phyloP scores from a whole-genome alignment of 2,888 invertebrate genomes.

The Ochropleura plecta region DNA sequence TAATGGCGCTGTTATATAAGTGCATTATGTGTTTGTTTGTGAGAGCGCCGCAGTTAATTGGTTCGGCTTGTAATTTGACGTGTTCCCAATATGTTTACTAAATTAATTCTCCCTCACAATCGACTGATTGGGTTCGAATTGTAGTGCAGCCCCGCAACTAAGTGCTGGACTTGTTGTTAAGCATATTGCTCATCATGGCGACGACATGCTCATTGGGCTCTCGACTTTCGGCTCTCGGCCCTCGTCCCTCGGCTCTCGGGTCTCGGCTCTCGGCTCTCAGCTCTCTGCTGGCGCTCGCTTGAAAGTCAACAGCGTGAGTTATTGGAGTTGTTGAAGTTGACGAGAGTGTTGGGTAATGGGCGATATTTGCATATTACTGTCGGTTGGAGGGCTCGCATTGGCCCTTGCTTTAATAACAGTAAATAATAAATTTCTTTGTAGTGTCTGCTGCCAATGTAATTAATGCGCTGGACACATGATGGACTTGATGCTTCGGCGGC shows the following conservation, averaged over 20 bases:
- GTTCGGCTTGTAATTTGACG: slow-evolving; percentile 57
- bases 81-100: slow-evolving; percentile 59
- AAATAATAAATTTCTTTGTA: neutral
- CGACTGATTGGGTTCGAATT: slow-evolving; percentile 43
- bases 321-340: slow-evolving; percentile 20
- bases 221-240: too few relatives aligned
- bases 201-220: neutral
- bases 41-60: slow-evolving; percentile 52
- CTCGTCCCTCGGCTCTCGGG: neutral
- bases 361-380: slow-evolving; percentile 42
- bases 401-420: slow-evolving; percentile 1
- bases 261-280: neutral
- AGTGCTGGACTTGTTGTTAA: neutral
- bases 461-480: neutral
- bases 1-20: slow-evolving; percentile 20
- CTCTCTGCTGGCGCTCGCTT: neutral
- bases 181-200: neutral
- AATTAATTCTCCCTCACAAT: slow-evolving; percentile 58
- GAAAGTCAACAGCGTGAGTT: slow-evolving; percentile 26
- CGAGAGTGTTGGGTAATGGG: slow-evolving; percentile 20
- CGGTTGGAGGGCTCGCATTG: slow-evolving; percentile 5
- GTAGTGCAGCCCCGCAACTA: slow-evolving; percentile 8
- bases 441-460: neutral
- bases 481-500: neutral
- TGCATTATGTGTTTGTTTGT: slow-evolving; percentile 44